Evolutionary conservation across 1,140 invertebrate species (phyloP).

Genomic region (Mycetomoellerius zeteki): DNA sequence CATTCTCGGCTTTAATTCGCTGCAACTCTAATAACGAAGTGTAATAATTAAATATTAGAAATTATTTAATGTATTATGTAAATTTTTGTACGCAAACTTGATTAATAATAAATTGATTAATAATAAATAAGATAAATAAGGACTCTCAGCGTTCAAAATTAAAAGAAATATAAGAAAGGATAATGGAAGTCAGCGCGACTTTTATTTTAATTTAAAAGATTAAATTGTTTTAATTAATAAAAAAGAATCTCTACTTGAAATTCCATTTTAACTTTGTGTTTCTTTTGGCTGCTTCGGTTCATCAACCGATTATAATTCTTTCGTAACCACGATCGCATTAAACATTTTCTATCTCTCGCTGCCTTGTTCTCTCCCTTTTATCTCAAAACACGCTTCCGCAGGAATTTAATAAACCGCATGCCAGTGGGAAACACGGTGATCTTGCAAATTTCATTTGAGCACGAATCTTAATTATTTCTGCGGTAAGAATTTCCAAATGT

Average conservation of each 20-base stretch:
- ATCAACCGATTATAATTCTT: slow-evolving; percentile 27
- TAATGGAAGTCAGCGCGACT: too few relatives aligned
- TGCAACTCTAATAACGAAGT: not conserved
- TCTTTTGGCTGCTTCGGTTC: not conserved
- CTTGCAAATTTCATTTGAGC: slow-evolving; percentile 37
- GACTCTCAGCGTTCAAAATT: too few relatives aligned
- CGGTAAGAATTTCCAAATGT: not conserved
- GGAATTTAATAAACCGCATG: slow-evolving; percentile 60
- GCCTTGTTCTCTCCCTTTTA: slow-evolving; percentile 23
- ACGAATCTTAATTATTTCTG: slow-evolving; percentile 4
- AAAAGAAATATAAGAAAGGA: too few relatives aligned
- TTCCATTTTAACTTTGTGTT: slow-evolving; percentile 12
- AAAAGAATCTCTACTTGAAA: not conserved
- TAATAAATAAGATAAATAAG: too few relatives aligned
- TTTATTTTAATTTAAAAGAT: not conserved
- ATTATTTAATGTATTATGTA: not conserved
- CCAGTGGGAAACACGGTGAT: slow-evolving; percentile 8
- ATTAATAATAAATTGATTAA: too few relatives aligned
- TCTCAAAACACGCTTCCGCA: slow-evolving; percentile 20
- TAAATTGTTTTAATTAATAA: not conserved
- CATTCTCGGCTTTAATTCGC: not conserved
- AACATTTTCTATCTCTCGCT: not conserved
- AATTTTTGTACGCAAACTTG: not conserved
- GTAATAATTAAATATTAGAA: not conserved
- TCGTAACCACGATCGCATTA: slow-evolving; percentile 12